Evolutionary conservation across 2,888 invertebrate genomes (phyloP), one percentile per base, ranked within the genome.

Genomic region (Orchesella flavescens): DNA sequence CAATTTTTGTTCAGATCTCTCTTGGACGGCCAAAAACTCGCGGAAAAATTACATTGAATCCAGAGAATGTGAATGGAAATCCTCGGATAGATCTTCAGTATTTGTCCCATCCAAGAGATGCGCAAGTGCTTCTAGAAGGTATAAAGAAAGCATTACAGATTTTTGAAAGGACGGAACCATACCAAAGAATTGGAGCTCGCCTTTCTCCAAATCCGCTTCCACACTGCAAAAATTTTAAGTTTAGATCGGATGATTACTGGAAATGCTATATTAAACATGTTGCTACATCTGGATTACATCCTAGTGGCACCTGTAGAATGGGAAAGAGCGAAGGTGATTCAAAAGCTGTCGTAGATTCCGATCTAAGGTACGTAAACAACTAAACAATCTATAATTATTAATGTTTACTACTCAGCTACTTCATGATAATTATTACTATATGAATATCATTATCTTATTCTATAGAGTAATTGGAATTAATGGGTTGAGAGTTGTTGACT

Each of bases 231-330:
- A 5, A 68, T 10, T 57, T 46, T 0, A 5, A 13, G 9, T 69
- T 69, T 24, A 43, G 77, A 0, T 69, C 69, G 3, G 24, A 78
- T 12, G 69, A 78, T 0, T 69, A 69, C 17, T 78, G 77, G 77
- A 13, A 46, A 7, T 82, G 82, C 21, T 59, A 34, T 23, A 59
- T 69, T 7, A 66, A 23, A 12, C 17, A 75, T 9, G 49, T 34
- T 46, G 24, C 69, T 0, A 15, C 17, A 9, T 44, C 23, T 46
- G 57, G 61, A 13, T 19, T 66, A 12, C 75, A 82, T 53, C 34
- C 61, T 7, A 55, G 13, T 15, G 75, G 82, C 1, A 82, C 75
- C 1, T 82, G 82, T 43, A 44, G 34, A 24, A 82, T 82, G 82
- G 82, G 82, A n/a, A 69, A 19, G 12, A 44, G 49, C 9, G 13